Evolutionary conservation across 2,113 vertebrate genomes (phyloP), one percentile per base, ranked within the genome.

Genomic region (Phyllopteryx taeniolatus): DNA sequence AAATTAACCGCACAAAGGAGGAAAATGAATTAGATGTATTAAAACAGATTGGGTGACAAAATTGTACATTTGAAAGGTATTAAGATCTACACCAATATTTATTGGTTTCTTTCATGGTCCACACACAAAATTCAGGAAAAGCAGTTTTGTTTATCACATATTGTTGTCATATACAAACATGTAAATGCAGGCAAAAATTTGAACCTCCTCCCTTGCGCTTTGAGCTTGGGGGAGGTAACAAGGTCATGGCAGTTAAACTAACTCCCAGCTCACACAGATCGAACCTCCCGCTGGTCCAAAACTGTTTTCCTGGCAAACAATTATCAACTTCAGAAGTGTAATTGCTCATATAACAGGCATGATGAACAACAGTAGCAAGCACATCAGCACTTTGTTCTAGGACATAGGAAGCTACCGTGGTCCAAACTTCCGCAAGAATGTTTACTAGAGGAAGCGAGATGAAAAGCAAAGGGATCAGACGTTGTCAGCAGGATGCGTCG

Each of bases 271-370:
- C 2, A 61, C 47, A 67, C 68, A 5, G 0, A 31, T 70, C 43
- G 15, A 39, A 74, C 75, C 49, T 71, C 1, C 42, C 33, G 60
- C 54, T 67, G 68, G 56, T 64, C 31, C 81, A 74, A 73, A 65
- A n/a, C 43, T 22, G 61, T 72, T 79, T 82, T 70, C 76, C 43
- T 12, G 63, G 71, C 62, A 84, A 80, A 72, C 67, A 66, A 66
- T 47, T 20, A 33, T 42, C 69, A 39, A 85, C 42, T 56, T 46
- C 44, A 46, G 6, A 72, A 17, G 31, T 31, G 46, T 59, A 56
- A 60, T 49, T 39, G 69, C 49, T 61, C 42, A 1, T 54, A 22
- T 46, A 9, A 46, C 46, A 12, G n/a, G 66, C 27, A 68, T 54
- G 17, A 35, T 19, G 15, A 46, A 51, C 22, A 33, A 35, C 43